Base-by-base conservation (phyloP, 2,888 invertebrate species). In the Hypselothyrea guttata region DNA sequence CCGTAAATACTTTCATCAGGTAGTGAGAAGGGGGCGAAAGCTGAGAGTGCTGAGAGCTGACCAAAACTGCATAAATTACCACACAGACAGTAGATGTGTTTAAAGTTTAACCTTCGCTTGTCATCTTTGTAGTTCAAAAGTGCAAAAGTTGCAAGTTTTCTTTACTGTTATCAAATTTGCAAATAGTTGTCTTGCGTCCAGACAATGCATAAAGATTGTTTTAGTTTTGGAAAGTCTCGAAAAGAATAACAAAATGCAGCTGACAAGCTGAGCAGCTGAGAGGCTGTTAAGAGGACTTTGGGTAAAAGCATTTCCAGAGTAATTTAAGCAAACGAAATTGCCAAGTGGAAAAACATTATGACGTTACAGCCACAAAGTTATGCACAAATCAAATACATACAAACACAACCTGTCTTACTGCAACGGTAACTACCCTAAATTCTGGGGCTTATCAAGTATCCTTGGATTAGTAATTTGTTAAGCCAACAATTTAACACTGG, bases 391-490 rank as follows among this genome's bases (percentile, higher is more conserved):
- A 22, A 4, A 22, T 22, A 22, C 22, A 22, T 22, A 4, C 22
- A n/a, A n/a, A n/a, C n/a, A n/a, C n/a, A n/a, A n/a, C n/a, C n/a
- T n/a, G 11, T 12, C 22, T 5, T 7, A 27, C n/a, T 37, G 7
- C 16, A 27, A 35, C 37, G 15, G 33, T 12, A 15, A 37, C 38
- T 27, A 30, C 47, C 47, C 53, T 22, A 38, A 27, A 40, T 38
- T 52, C 47, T 49, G 31, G 51, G 38, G 47, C 16, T 42, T 40
- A 47, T 41, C 44, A 34, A 58, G 69, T 40, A 56, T 60, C 65
- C 64, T 71, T 75, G 72, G 79, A 85, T 79, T 85, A 83, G 79
- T 79, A 85, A 85, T 85, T 79, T 67, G 79, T 85, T 85, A 78
- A 79, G 72, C 85, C 83, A 79, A 79, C 79, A 83, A 65, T 85